Conservation (phyloP, 2,797 vertebrate species). For the Phalanger gymnotis region DNA sequence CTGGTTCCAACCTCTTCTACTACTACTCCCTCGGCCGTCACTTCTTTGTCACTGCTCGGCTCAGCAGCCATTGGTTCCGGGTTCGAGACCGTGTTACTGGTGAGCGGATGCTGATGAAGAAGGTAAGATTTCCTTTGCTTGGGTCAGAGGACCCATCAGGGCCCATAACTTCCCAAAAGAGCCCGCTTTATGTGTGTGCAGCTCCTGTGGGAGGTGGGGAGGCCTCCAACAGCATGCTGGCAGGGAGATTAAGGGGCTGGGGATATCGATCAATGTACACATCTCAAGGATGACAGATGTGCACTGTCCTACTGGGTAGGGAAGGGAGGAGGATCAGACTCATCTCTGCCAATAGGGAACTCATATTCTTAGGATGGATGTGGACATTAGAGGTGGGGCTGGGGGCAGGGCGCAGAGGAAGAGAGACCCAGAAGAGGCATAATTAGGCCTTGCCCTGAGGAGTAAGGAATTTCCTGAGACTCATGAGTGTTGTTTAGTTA, state of each 20-base stretch:
- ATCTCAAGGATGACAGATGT: neutral
- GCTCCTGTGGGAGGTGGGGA: neutral
- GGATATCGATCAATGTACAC: neutral
- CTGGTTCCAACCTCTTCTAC: slow-evolving; percentile 12
- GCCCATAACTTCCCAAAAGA: too few relatives aligned
- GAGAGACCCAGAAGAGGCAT: too few relatives aligned
- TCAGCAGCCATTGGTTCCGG: slow-evolving; percentile 47
- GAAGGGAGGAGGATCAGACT: neutral
- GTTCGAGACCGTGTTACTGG: slow-evolving; percentile 48
- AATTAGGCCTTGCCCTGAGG: neutral
- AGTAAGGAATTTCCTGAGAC: neutral
- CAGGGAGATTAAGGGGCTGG: too few relatives aligned
- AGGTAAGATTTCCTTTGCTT: neutral
- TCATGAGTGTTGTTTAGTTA: too few relatives aligned
- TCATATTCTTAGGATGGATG: neutral
- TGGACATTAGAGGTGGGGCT: neutral
- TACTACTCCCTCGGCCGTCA: slow-evolving; percentile 41
- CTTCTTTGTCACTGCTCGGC: slow-evolving; percentile 38
- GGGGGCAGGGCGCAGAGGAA: too few relatives aligned
- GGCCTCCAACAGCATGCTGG: neutral
- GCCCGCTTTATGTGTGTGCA: neutral
- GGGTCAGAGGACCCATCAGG: neutral
- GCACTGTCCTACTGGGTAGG: neutral
- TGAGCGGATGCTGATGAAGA: slow-evolving; percentile 17
- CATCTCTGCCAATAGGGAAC: too few relatives aligned